Base-by-base conservation (phyloP, 1,140 invertebrate species). In the Drosophila repleta region DNA sequence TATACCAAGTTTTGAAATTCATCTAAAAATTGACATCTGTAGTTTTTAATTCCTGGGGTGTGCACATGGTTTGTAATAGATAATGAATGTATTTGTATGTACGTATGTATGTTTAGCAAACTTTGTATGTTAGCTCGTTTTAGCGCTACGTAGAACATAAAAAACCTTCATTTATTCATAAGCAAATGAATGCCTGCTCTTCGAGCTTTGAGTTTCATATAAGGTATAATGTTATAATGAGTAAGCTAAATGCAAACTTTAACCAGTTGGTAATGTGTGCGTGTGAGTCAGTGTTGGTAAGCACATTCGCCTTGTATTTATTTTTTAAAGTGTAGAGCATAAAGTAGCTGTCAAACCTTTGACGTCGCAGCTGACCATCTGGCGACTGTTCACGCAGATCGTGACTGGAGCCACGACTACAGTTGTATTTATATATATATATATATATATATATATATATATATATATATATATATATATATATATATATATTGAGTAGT, bases 331-430 rank as follows among this genome's bases (percentile, higher is more conserved):
- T 52, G 53, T 74, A 70, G 53, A 83, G 93, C 92, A 90, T 82
- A 81, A 87, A 78, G 48, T 79, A 78, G 74, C 70, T 77, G 83
- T 64, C 82, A 87, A 93, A 95, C 94, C 94, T 95, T 93, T 94
- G 94, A 76, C 94, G 94, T 90, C 94, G 93, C 74, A 93, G 91
- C 74, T 93, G 93, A 87, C 94, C 94, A 91, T 95, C 94, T 60
- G 94, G 94, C 76, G 94, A 94, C 63, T 93, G 92, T 75, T 95
- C 94, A 79, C 94, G 93, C 78, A 95, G 92, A 90, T 95, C 94
- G 92, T 95, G 94, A 91, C 94, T 94, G 69, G 94, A 95, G 80
- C 94, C 94, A 82, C 94, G 94, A 79, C 94, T 95, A 91, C 66
- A 24, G 68, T 39, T 48, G 65, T 63, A 35, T 32, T 26, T 21